Base-by-base conservation (phyloP, 2,797 vertebrate species). In the Malacoctenus gilli region DNA sequence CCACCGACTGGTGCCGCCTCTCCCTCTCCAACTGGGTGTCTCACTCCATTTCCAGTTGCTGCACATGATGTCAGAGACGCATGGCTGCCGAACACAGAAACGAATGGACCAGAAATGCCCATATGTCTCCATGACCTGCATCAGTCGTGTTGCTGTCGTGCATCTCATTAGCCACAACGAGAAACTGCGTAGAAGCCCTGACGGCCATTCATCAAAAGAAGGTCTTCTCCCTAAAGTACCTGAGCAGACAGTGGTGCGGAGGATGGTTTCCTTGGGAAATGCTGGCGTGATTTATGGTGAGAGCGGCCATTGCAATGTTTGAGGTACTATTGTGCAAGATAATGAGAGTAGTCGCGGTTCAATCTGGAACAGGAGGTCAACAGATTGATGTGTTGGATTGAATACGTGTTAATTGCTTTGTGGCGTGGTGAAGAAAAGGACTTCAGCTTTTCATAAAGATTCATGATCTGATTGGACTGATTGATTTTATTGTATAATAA, bases 121-220 rank as follows among this genome's bases (percentile, higher is more conserved):
- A 80, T 87, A 83, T 59, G 59, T 88, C 85, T 86, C 72, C 41
- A 50, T 81, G 83, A 72, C 85, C 87, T 63, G 71, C 39, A 87
- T 86, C 75, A 67, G 84, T 83, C 68, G 51, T 40, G 30, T 16
- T 5, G 13, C 68, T 64, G 48, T 79, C 70, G 40, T 2, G 56
- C 77, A 79, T 85, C 82, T 85, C 75, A 87, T 90, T 89, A 89
- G 58, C 68, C 30, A 47, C 44, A 38, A 61, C 37, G 54, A 61
- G 48, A 59, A 47, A 44, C 76, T 56, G 66, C 65, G 52, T 58
- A 58, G 53, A 38, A 51, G 60, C 37, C 40, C 41, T 49, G 15
- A 22, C 34, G 50, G 52, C 71, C 63, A 58, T 85, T 80, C 72
- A 82, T 86, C 81, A 84, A 60, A 56, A 8, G 4, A 23, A 21